Evolutionary conservation across 23 tunicate genomes (phyloP), one percentile per base, ranked within the genome.

Genomic region (Halocynthia roretzi): DNA sequence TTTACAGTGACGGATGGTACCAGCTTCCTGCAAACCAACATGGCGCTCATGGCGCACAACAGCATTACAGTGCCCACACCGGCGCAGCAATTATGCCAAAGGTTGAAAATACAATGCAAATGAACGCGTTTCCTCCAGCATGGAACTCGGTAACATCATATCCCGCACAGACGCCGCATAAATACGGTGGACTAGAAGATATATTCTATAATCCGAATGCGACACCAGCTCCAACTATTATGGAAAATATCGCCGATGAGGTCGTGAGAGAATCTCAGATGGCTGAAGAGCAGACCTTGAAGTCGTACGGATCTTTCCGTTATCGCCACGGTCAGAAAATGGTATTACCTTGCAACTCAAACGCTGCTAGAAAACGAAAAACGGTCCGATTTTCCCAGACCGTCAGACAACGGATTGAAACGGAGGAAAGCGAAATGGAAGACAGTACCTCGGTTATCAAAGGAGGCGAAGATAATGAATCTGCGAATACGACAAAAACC

Each of bases 331-430:
- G 89, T 1, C 81, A 80, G 62, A 73, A 50, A 19, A 89, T 89
- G 8, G 78, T 70, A 15, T 57, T 69, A 19, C 56, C 53, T 7
- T 22, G 55, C 12, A 62, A 62, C 54, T 17, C 54, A 19, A 65
- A 80, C 57, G 55, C 65, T 48, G 53, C 61, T 11, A 71, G 78
- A 53, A 76, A 78, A 68, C 80, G 93, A n/a, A 92, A 92, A 76
- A 92, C 87, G 8, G 98, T 92, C 40, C 88, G 98, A 8, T 92
- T 92, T 82, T 86, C 92, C 12, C 81, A 92, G 62, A 92, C 87
- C 8, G 98, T 92, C 20, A 61, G 80, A 50, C 83, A 92, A 64
- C 82, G 98, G 69, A 61, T 86, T 12, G 98, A 92, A 52, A 83
- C 72, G 10, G 86, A 75, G 51, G 82, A 67, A 50, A 76, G 82